A percentile compares a stretch with the other conserved stretches of the same genome.
phyloP scores from a whole-genome alignment of 2,113 vertebrate genomes.

The Myrmophylax atrothorax region DNA sequence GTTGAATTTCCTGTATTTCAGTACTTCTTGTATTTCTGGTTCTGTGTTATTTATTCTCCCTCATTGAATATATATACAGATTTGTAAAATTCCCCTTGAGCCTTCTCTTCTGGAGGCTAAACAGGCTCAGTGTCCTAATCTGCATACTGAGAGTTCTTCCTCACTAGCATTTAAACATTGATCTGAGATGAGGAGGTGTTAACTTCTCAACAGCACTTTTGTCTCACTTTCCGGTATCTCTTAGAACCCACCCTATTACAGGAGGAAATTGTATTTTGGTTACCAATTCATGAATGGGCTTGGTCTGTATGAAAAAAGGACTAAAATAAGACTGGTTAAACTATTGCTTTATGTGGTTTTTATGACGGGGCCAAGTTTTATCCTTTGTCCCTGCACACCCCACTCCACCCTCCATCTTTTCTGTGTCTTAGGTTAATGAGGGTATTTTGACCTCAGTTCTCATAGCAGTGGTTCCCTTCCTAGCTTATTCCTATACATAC shows the following conservation, averaged over 20 bases:
- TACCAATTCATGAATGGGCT: background rate
- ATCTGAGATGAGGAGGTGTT: background rate
- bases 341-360: background rate
- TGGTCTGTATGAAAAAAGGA: background rate
- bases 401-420: accelerated
- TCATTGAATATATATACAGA: background rate
- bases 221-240: no score
- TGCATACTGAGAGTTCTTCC: background rate
- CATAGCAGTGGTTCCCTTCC: background rate
- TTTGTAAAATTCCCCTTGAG: background rate
- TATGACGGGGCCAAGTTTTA: background rate
- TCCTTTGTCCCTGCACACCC: background rate
- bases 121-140: background rate
- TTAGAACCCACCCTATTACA: no score
- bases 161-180: background rate
- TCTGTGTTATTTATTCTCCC: background rate
- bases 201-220: no score
- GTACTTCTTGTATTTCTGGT: background rate
- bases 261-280: background rate
- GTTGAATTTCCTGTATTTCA: background rate
- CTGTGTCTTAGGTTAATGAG: background rate
- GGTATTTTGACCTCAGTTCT: background rate
- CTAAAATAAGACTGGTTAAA: background rate
- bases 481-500: background rate
- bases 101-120: background rate